phyloP scores from a whole-genome alignment of 2,113 vertebrate genomes.

The Podocnemis expansa region DNA sequence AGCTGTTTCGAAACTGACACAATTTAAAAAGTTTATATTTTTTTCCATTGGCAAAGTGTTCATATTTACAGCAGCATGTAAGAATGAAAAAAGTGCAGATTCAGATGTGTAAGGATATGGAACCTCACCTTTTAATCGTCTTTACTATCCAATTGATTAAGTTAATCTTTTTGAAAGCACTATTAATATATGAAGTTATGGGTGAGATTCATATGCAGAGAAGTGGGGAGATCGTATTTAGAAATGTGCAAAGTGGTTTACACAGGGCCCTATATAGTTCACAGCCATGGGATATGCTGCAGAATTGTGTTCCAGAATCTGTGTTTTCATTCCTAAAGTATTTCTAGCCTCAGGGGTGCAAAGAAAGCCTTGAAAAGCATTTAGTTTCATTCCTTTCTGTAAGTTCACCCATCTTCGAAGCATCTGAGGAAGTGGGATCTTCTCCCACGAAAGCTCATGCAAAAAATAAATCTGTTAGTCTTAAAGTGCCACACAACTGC shows the following conservation, averaged over 20 bases:
- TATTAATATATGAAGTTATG: neutral
- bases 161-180: neutral
- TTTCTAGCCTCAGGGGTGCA: neutral
- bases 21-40: neutral
- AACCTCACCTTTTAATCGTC: neutral
- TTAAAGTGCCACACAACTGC: too few species aligned
- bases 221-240: neutral
- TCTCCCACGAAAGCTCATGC: too few species aligned
- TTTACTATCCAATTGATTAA: neutral
- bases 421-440: too few species aligned
- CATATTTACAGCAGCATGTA: neutral
- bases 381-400: too few species aligned
- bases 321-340: neutral
- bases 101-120: neutral
- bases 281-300: neutral
- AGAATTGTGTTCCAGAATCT: neutral
- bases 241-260: fast-evolving
- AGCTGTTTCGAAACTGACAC: too few species aligned
- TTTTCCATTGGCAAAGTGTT: neutral
- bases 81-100: fast-evolving
- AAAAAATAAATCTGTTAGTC: too few species aligned
- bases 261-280: fast-evolving
- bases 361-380: neutral
- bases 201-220: neutral
- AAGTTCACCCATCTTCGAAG: too few species aligned